phyloP scores from a whole-genome alignment of 2,888 invertebrate genomes.

The Sinopyrophorus schimmeli region DNA sequence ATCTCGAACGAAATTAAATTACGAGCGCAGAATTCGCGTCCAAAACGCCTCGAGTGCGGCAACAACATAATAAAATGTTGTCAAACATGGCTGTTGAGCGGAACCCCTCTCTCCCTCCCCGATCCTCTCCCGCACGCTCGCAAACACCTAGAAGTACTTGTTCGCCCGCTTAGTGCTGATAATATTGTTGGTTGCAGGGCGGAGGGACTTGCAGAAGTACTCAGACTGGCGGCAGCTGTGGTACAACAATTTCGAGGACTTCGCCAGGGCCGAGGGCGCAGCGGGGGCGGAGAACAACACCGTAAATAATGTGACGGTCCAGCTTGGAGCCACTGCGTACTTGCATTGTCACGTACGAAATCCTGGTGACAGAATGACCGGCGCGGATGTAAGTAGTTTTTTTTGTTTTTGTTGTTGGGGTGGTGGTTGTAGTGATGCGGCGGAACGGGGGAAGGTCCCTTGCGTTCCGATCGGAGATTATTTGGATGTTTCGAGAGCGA shows the following conservation, averaged over 20 bases:
- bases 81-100: no score
- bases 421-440: no score
- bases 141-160: no score
- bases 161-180: constrained; percentile 13
- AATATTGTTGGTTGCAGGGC: constrained; percentile 44
- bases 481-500: no score
- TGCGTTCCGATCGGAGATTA: no score
- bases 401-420: constrained; percentile 2
- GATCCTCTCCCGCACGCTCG: no score
- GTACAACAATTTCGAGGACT: constrained; percentile 62
- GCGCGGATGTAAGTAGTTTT: constrained; percentile 49
- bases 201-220: constrained; percentile 48
- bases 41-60: no score
- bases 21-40: no score
- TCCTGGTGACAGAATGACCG: constrained; percentile 67
- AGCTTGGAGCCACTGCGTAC: constrained; percentile 77
- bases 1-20: no score
- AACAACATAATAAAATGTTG: no score
- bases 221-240: constrained; percentile 68
- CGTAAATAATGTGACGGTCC: constrained; percentile 73
- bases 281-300: constrained; percentile 71
- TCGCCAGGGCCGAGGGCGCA: constrained; percentile 50
- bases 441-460: no score
- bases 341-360: constrained; percentile 79
- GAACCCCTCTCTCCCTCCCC: no score